These are phyloP conservation scores for Muscicapa adusta DNA, from an alignment of 2,113 vertebrate genomes.

Conservation along the genomic window DNA sequence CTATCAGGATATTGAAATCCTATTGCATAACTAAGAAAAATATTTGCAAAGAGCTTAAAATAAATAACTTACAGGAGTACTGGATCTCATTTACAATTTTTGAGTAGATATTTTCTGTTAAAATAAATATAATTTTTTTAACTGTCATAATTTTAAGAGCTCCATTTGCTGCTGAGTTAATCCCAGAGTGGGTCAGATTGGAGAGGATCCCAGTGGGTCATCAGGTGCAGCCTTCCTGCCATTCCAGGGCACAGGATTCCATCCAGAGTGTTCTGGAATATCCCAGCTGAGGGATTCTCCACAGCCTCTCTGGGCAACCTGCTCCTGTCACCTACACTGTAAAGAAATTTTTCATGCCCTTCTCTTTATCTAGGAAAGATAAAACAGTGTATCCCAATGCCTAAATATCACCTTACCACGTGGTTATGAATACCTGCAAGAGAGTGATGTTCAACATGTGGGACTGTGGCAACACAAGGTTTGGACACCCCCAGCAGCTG, in stretches of 20 bases:
- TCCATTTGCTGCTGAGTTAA: not conserved
- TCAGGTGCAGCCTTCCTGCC: not conserved
- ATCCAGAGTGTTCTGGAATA: not conserved
- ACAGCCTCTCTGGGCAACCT: not conserved
- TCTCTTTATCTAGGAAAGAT: not conserved
- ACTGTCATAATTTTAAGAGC: not conserved
- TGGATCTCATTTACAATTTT: not conserved
- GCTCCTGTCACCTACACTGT: not conserved
- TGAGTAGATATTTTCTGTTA: not conserved
- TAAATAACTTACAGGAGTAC: not conserved
- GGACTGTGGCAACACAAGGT: not conserved
- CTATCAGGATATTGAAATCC: not conserved
- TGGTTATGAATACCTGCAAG: rapidly evolving
- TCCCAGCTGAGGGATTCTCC: not conserved
- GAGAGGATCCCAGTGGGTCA: not conserved
- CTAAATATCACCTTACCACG: not conserved
- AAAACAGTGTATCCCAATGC: not conserved
- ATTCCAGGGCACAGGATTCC: not conserved
- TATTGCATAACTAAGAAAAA: not conserved
- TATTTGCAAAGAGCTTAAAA: not conserved
- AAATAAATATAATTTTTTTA: not conserved
- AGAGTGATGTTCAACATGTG: not conserved
- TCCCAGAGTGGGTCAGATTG: not conserved
- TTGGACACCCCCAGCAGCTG: not conserved
- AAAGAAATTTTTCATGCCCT: not conserved